Evolutionary conservation across 2,113 vertebrate genomes (phyloP).

Genomic region (Struthio camelus): DNA sequence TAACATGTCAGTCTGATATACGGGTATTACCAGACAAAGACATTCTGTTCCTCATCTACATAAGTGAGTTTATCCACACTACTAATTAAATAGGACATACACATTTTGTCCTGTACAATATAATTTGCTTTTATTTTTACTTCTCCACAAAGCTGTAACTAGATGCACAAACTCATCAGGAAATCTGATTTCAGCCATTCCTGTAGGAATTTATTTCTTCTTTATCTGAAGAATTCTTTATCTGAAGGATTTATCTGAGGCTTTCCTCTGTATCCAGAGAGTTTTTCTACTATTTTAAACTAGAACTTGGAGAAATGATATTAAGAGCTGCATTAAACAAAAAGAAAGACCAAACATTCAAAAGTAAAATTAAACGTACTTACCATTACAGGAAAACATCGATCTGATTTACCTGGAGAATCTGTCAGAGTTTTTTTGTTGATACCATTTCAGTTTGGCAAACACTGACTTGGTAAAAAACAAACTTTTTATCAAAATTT

Average conservation of each 20-base stretch:
- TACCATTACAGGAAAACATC: not conserved
- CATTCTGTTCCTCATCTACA: not conserved
- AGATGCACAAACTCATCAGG: not conserved
- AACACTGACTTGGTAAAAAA: not conserved
- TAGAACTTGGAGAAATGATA: not conserved
- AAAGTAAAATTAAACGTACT: not conserved
- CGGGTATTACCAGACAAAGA: not conserved
- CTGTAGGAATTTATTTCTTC: not conserved
- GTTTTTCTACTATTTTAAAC: not conserved
- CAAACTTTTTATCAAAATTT: not conserved
- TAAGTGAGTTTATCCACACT: constrained; percentile 7
- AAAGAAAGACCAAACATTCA: not conserved
- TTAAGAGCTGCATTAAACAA: not conserved
- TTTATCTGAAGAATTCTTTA: too few species aligned
- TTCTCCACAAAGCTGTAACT: not conserved
- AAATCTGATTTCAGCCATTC: not conserved
- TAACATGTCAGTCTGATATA: not conserved
- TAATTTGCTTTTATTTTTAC: not conserved
- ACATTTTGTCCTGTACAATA: not conserved
- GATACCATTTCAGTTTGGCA: not conserved
- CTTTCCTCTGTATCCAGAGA: not conserved
- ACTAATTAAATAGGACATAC: not conserved
- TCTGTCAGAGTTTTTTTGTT: not conserved
- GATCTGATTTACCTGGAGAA: not conserved
- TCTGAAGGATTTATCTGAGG: not conserved